Evolutionary conservation across 2,113 vertebrate genomes (phyloP), one percentile per base, ranked within the genome.

Genomic region (Psettodes erumei): DNA sequence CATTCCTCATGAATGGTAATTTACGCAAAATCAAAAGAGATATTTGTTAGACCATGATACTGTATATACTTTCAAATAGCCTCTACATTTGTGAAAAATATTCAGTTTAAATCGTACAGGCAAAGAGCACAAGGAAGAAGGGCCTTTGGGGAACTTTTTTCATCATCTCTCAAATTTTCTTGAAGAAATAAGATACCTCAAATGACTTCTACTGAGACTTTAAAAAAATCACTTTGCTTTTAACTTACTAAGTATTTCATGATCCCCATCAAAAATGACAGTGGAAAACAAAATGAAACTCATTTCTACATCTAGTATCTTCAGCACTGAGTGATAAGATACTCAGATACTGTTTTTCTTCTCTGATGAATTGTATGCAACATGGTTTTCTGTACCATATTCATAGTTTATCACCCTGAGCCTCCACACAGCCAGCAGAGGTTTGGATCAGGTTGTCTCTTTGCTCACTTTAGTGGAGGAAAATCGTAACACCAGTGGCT

Each of bases 401-500:
- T 40, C 15, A 18, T 40, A 60, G n/a, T 40, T 18, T 38, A 27
- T 25, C 3, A 16, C 10, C 56, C 8, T 25, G 16, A 25, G 40
- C 5, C 13, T 16, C 3, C 21, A 25, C 21, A 16, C 10, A 58
- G 45, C n/a, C 45, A 21, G 45, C 2, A 1, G 45, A 3, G 45
- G 45, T 47, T 21, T 21, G 45, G n/a, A 10, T 11, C 8, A 45
- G 43, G 16, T 15, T 7, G 28, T 33, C 10, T 35, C 54, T 35
- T 37, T 32, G 18, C 19, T 27, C 21, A 40, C 23, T 16, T 42
- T 21, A 40, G 21, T 13, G 16, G 9, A 37, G 33, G 23, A 42
- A 51, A 51, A 38, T 28, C 25, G 1, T 45, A 55, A 81, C 55
- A 35, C 38, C 38, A 38, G 3, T 25, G 63, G 56, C 51, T 53